phyloP scores from a whole-genome alignment of 2,797 vertebrate species.

The Loris lydekkerianus region DNA sequence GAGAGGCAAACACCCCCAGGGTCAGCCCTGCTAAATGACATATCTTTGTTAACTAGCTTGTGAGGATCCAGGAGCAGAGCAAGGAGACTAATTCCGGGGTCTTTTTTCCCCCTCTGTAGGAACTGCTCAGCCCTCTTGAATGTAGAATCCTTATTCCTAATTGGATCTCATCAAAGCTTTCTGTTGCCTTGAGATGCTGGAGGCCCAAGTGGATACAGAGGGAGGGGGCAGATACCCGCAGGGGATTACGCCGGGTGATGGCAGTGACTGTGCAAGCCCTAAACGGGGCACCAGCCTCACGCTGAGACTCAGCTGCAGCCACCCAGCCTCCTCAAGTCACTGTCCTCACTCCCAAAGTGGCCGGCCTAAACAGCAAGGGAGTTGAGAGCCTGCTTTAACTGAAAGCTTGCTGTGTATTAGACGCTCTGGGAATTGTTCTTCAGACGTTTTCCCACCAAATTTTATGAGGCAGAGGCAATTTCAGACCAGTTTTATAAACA shows the following conservation, averaged over 20 bases:
- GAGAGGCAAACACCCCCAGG: constrained; percentile 71
- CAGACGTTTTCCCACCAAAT: neutral
- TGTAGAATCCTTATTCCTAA: constrained; percentile 78
- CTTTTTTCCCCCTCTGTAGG: constrained; percentile 19
- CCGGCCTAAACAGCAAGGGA: no score
- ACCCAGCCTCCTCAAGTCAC: neutral
- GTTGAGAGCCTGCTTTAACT: neutral
- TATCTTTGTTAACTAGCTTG: constrained; percentile 76
- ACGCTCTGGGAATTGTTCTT: neutral
- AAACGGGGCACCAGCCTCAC: neutral
- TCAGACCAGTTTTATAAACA: neutral
- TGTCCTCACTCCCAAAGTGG: neutral
- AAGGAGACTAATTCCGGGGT: constrained; percentile 82
- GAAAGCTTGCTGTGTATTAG: neutral
- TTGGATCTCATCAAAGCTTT: constrained; percentile 85
- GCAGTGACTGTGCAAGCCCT: constrained; percentile 46
- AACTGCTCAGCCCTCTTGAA: constrained; percentile 64
- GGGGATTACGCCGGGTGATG: constrained; percentile 64
- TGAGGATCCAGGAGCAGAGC: constrained; percentile 63
- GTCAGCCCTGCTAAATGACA: constrained; percentile 75
- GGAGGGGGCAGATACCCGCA: neutral
- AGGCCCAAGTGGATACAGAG: neutral
- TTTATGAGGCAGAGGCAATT: neutral
- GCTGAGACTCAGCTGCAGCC: neutral
- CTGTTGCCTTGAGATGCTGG: constrained; percentile 78